Percentiles rank a stretch among this genome's conserved stretches.
phyloP scores from a whole-genome alignment of 2,113 vertebrate genomes.

The Piprites chloris region DNA sequence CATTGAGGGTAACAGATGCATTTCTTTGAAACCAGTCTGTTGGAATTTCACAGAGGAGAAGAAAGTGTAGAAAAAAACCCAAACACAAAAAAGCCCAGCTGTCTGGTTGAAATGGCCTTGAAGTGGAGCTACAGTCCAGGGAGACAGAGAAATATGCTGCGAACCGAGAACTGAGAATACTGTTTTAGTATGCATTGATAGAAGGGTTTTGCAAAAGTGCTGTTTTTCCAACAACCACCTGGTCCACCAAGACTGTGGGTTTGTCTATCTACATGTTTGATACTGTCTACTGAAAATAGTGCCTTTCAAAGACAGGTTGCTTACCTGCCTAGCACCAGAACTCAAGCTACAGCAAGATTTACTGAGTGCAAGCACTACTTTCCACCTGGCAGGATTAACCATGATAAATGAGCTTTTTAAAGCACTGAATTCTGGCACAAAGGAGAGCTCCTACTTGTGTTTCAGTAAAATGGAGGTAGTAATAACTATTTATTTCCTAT shows the following conservation, averaged over 20 bases:
- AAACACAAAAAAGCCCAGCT: background rate
- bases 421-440: background rate
- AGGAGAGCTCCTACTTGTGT: background rate
- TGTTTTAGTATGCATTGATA: background rate
- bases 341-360: background rate
- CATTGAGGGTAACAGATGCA: background rate
- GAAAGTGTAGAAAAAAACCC: background rate
- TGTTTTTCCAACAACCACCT: background rate
- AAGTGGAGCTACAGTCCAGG: background rate
- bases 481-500: background rate
- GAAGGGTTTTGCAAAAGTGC: background rate
- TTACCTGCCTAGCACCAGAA: background rate
- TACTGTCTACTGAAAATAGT: background rate
- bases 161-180: background rate
- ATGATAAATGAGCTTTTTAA: background rate
- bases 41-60: background rate
- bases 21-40: background rate
- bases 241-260: background rate
- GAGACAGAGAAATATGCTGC: background rate
- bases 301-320: background rate
- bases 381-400: background rate
- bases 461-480: background rate
- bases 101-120: background rate
- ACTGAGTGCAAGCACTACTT: background rate
- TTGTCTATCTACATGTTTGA: background rate